These are phyloP conservation scores for Ispidina lecontei DNA, from an alignment of 2,797 vertebrate genomes.

Conservation along the genomic window DNA sequence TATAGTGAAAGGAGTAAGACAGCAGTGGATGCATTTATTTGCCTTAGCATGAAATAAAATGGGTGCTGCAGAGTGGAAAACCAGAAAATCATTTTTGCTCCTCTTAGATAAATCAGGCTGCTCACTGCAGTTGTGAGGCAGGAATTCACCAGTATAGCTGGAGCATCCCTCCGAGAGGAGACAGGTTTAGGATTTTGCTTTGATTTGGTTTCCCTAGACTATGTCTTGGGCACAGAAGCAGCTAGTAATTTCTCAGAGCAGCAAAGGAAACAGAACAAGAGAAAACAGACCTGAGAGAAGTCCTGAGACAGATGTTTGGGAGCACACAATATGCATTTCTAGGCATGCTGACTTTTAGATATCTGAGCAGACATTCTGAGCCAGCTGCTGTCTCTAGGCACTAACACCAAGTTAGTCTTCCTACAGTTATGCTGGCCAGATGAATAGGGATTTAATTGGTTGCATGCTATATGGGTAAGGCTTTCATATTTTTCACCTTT, in stretches of 20 bases:
- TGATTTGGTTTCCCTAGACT: slow-evolving; percentile 14
- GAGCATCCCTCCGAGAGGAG: neutral
- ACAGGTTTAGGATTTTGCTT: neutral
- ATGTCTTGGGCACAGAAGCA: neutral
- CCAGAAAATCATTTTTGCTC: slow-evolving; percentile 42
- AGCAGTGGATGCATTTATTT: slow-evolving; percentile 54
- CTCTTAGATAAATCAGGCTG: slow-evolving; percentile 44
- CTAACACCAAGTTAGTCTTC: neutral
- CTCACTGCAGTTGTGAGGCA: neutral
- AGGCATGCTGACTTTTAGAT: neutral
- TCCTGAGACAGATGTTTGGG: slow-evolving; percentile 14
- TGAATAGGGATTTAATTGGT: neutral
- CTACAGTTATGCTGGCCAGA: neutral
- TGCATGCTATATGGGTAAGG: neutral
- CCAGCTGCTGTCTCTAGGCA: neutral
- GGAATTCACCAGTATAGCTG: neutral
- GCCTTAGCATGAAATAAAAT: slow-evolving; percentile 56
- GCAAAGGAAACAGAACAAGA: neutral
- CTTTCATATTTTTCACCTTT: neutral
- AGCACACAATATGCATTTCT: neutral
- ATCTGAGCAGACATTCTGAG: slow-evolving; percentile 12
- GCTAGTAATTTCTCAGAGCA: neutral
- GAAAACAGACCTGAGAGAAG: neutral
- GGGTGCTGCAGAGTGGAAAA: slow-evolving; percentile 53
- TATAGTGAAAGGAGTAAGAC: slow-evolving; percentile 14